Base-by-base conservation (phyloP, 1,140 invertebrate genomes). In the Drosophila navojoa region DNA sequence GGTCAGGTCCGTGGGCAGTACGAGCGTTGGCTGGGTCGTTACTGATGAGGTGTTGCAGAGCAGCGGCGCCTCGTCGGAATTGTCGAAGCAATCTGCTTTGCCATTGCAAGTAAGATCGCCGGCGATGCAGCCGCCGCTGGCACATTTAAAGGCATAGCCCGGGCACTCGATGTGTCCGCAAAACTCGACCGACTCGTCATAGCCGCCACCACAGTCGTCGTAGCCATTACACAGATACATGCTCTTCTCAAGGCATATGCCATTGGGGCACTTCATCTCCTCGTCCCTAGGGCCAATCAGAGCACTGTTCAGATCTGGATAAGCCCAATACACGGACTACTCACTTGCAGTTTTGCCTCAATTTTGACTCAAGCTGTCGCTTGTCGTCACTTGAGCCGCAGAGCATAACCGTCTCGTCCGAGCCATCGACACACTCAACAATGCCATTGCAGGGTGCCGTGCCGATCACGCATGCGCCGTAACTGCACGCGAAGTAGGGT, bases 401-500 rank as follows among this genome's bases (percentile, higher is more conserved):
- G 0, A 84, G 76, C 25, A 76, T 19, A 6, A 22, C 5, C 4
- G 79, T 74, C 47, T 97, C 96, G 90, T 97, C 97, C 2, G 96
- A 96, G 25, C 94, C 93, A 79, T 96, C 95, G 0, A 92, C 64
- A 79, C 96, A 97, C 53, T 97, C 94, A n/a, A 85, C 79, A 2
- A 91, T 62, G 0, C 93, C 93, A 87, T 97, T 94, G 76, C 95
- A 95, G 40, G 90, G 91, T 0, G 90, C 89, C 40, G 94, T 93
- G 2, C 93, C 93, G 32, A 93, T 91, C 7, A 96, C 93, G 55
- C 95, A 96, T 2, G 93, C 93, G 1, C 95, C 94, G 57, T 95
- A 91, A 32, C 92, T 86, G 73, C 95, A 96, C 27, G 93, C 93
- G 89, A 94, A 95, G n/a, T 92, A 90, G 42, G 90, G 92, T 2